Base-by-base conservation (phyloP, 2,888 invertebrate species). In the Philereme transversata region DNA sequence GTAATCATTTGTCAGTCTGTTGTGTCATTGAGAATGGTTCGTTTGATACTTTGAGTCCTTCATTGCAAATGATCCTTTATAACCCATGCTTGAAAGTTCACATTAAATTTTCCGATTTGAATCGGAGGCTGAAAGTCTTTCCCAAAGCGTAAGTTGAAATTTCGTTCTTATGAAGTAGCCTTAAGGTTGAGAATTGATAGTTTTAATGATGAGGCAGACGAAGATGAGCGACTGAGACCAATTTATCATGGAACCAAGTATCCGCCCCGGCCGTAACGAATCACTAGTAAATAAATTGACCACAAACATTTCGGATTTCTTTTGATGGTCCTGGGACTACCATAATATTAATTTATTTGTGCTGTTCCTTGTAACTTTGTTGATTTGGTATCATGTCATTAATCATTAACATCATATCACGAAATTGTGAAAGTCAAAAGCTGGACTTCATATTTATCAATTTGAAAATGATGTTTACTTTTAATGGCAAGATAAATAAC, bases 281-380 rank as follows among this genome's bases (percentile, higher is more conserved):
- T 90, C 83, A 78, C 85, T 87, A 84, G 89, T 90, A 90, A 90
- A 90, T 88, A 90, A 90, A 90, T 89, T 88, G 90, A 90, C 88
- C 86, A 87, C 85, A 87, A 88, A 84, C 81, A 84, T 85, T 88
- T 86, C 84, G 81, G 79, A 77, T 86, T 86, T 83, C 85, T 86
- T 88, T 87, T 86, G 83, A 85, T 79, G 79, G 67, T 80, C 80
- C 67, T 74, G 72, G 74, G 57, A 78, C 77, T 79, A 77, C 76
- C 66, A 80, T 78, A 22, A 22, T 22, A 81, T 83, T 82, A 76
- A 84, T 86, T 84, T 81, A 79, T 81, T 47, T 51, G 40, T 46
- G 34, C 36, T 50, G 45, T 5, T 33, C 7, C 11, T 38, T 35
- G 55, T 40, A 40, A 40, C 40, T 40, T 40, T 4, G 40, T 6